Evolutionary conservation across 2,888 invertebrate genomes (phyloP), one percentile per base, ranked within the genome.

Genomic region (Tethea ocularis): DNA sequence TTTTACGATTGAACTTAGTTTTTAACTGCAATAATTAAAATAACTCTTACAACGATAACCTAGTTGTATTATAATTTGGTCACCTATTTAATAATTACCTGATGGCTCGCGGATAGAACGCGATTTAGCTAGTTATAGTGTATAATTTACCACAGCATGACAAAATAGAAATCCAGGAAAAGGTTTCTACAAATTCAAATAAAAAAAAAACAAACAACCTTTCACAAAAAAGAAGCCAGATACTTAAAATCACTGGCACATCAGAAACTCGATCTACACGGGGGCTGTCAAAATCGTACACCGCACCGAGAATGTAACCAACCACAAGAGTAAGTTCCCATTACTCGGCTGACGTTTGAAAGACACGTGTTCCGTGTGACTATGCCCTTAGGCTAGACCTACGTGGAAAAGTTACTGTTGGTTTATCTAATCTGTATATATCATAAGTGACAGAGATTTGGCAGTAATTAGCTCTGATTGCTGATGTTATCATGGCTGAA

Each of bases 261-360:
- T 60, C 57, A 61, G 64, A 41, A 67, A 72, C 57, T 52, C 66
- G 65, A 78, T 69, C 64, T 53, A 53, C 57, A 63, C 72, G 26
- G 63, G 64, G 63, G 68, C 72, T 73, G 77, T 78, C 78, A 72
- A 74, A 76, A 75, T 62, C 38, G 65, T 69, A 64, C 64, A 57
- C 58, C 56, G 57, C 60, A 33, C 33, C 2, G n/a, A 38, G 64
- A 60, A 61, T 58, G 60, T 63, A 60, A 75, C 78, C 77, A 60
- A 75, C 78, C 77, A 64, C 73, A 72, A 64, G 51, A 64, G 33
- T 66, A 46, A 63, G 68, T 65, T 70, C 67, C 66, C 66, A 76
- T 74, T 72, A 70, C 68, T 65, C 52, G 63, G 51, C 22, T 53
- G 41, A 59, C 64, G 56, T 68, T 60, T 59, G 52, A 56, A 51